Evolutionary conservation across 2,797 vertebrate genomes (phyloP).

Genomic region (Luscinia luscinia): DNA sequence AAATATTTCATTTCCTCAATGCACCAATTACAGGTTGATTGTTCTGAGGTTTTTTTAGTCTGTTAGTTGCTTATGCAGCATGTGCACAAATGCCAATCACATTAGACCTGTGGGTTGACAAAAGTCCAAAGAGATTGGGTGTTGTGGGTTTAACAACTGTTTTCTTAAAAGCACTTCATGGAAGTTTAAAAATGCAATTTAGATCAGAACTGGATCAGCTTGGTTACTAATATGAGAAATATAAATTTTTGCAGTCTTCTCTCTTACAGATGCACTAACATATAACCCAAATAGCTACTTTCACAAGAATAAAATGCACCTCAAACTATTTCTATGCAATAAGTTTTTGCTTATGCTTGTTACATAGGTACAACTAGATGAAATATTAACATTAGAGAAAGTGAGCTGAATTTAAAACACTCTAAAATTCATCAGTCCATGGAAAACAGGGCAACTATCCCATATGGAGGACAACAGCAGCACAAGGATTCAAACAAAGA

Average conservation of each 20-base stretch:
- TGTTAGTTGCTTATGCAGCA: neutral
- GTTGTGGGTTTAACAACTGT: neutral
- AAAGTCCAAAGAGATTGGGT: neutral
- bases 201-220: neutral
- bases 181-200: slow-evolving; percentile 2
- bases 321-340: neutral
- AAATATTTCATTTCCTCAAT: neutral
- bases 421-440: neutral
- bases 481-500: neutral
- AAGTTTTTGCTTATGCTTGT: neutral
- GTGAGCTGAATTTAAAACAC: neutral
- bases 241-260: neutral
- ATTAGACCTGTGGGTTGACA: neutral
- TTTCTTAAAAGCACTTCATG: neutral
- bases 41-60: neutral
- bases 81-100: neutral
- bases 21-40: neutral
- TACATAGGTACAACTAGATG: neutral
- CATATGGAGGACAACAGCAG: neutral
- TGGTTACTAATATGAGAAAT: neutral
- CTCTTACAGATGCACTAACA: neutral
- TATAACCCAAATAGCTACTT: accelerated
- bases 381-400: neutral
- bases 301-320: neutral
- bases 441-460: neutral